These are phyloP conservation scores for Aeoliscus strigatus DNA, from an alignment of 2,797 vertebrate species.

Conservation along the genomic window DNA sequence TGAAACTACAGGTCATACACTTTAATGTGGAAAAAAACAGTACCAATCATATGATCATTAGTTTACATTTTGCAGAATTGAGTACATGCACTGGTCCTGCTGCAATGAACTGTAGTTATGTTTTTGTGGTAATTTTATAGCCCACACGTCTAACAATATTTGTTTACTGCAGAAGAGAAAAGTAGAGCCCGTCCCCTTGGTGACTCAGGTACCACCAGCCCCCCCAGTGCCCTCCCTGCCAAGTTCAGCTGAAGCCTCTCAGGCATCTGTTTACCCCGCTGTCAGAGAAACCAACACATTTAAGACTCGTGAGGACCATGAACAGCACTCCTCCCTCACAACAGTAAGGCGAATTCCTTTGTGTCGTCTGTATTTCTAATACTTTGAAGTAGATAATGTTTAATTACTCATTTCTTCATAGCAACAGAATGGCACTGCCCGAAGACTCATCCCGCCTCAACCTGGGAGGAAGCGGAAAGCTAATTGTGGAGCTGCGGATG, in stretches of 20 bases:
- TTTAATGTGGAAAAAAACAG: background rate
- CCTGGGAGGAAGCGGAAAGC: conserved; percentile 88
- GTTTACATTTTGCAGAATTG: background rate
- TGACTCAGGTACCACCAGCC: conserved; percentile 77
- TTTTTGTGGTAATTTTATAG: conserved; percentile 7
- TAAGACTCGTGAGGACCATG: conserved; percentile 77
- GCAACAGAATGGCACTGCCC: conserved; percentile 81
- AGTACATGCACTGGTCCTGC: conserved; percentile 3
- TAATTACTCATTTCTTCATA: background rate
- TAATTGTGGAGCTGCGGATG: conserved; percentile 82
- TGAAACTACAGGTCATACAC: conserved; percentile 12
- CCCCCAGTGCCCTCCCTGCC: conserved; percentile 82
- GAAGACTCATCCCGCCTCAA: conserved; percentile 80
- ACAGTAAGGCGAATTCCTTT: conserved; percentile 55
- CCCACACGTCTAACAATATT: conserved; percentile 10
- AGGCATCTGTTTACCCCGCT: conserved; percentile 84
- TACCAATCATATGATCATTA: conserved; percentile 8
- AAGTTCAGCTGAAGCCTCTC: conserved; percentile 80
- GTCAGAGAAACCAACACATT: conserved; percentile 74
- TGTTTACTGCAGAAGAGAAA: conserved; percentile 85
- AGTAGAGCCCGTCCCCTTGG: conserved; percentile 81
- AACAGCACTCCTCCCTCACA: conserved; percentile 69
- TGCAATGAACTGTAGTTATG: background rate
- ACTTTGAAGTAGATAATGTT: background rate
- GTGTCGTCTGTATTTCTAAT: background rate